Base-by-base conservation (phyloP, 2,888 invertebrate genomes). In the Nasonia oneida region DNA sequence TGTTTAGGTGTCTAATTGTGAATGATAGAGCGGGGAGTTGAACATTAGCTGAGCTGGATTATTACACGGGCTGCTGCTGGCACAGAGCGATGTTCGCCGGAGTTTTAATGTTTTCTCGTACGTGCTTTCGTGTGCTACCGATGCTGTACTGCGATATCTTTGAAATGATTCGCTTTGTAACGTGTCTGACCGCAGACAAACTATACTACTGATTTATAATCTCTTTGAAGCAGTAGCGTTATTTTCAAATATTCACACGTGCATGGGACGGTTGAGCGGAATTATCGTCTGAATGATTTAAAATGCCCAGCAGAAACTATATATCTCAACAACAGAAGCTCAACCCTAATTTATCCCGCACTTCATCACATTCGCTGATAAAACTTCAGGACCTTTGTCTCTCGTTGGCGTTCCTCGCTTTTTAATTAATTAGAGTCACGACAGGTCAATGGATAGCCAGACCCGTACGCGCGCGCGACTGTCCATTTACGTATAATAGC, bases 341-440 rank as follows among this genome's bases (percentile, higher is more conserved):
- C 4, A 33, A 29, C 77, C 81, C 77, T 81, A 77, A 81, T 85
- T 50, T 76, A 84, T 57, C 75, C 23, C 14, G 14, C 33, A 61
- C 71, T 33, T n/a, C 47, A 79, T 75, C 8, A 39, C 12, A 18
- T 47, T 6, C 50, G 15, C 73, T n/a, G 39, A 42, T 42, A 42
- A 8, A 42, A 42, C 42, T 50, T 50, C 15, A 2, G 15, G 53
- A 53, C 18, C 33, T 67, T 47, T 70, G 18, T 37, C 50, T 8
- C 29, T 23, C 15, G 8, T 39, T 10, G 53, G 6, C 67, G 47
- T 47, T 47, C 12, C 57, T 6, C 61, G 47, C 70, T 76, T 81
- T 81, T 84, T 84, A 84, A 84, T 84, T 81, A 84, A 84, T 84
- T 84, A 84, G 81, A 71, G 80, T 33, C 80, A 29, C 74, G 74